phyloP scores from a whole-genome alignment of 2,113 vertebrate species.

The Oreochromis niloticus region DNA sequence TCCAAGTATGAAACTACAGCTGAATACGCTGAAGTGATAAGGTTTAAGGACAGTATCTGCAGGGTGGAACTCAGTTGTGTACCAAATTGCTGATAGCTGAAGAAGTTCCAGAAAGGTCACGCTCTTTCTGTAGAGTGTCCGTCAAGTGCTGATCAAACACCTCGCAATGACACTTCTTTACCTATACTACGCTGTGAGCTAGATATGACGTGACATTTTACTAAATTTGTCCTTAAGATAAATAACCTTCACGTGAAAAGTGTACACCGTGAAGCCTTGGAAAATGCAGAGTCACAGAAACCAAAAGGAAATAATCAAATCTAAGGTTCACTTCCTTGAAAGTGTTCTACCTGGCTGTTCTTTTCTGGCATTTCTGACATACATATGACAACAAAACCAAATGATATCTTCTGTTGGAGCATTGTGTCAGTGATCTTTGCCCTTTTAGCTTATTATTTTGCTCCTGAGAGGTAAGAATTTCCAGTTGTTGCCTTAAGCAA shows the following conservation, averaged over 20 bases:
- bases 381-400: not conserved
- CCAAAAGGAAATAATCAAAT: not conserved
- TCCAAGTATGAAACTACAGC: not conserved
- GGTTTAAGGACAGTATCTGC: not conserved
- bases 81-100: slow-evolving; percentile 35
- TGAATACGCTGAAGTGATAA: not conserved
- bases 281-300: not conserved
- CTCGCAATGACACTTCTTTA: slow-evolving; percentile 12
- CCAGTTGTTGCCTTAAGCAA: not conserved
- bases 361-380: not conserved
- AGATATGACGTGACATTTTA: slow-evolving; percentile 40
- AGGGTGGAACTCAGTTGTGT: not conserved
- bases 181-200: slow-evolving; percentile 3
- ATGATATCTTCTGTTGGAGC: not conserved
- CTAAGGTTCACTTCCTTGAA: not conserved
- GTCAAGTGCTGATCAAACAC: slow-evolving; percentile 27
- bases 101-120: slow-evolving; percentile 42
- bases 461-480: not conserved
- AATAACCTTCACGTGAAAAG: not conserved
- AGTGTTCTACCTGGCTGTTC: not conserved
- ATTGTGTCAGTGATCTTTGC: not conserved
- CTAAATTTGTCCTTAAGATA: slow-evolving; percentile 29
- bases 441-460: not conserved
- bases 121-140: not conserved
- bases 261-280: not conserved